Conservation (phyloP, 2,888 invertebrate species). For the Mycalesis mineus region DNA sequence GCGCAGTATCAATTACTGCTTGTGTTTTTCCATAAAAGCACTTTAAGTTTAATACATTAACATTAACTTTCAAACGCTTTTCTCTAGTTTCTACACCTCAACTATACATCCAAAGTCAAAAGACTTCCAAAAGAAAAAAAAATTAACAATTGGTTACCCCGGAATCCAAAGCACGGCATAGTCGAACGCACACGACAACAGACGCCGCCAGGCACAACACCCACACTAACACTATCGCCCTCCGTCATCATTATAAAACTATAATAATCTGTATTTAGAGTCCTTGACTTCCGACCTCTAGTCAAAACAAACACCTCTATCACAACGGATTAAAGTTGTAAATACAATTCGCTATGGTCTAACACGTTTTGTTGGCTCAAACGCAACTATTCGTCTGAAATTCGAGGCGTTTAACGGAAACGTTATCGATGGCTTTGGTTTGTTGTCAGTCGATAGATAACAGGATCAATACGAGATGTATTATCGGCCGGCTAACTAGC, state of each 20-base stretch:
- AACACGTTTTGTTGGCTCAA: constrained; percentile 48
- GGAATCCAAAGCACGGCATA: constrained; percentile 73
- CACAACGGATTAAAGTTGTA: constrained; percentile 39
- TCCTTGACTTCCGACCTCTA: constrained; percentile 46
- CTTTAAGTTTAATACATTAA: too few species aligned
- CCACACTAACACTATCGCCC: constrained; percentile 60
- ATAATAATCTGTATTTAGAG: constrained; percentile 28
- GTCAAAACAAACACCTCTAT: constrained; percentile 28
- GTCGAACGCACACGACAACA: constrained; percentile 71
- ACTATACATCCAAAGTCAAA: too few species aligned
- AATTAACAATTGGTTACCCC: constrained; percentile 52
- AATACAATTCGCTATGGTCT: constrained; percentile 30
- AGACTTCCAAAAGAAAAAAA: too few species aligned
- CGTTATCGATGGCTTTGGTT: constrained; percentile 49
- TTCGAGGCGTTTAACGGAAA: constrained; percentile 43
- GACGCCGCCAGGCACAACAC: constrained; percentile 52
- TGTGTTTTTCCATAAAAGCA: too few species aligned
- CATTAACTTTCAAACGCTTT: too few species aligned
- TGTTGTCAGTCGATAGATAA: constrained; percentile 54
- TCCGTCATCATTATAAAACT: constrained; percentile 54
- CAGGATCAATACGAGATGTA: constrained; percentile 45
- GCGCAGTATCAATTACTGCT: too few species aligned
- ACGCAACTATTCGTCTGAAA: constrained; percentile 47
- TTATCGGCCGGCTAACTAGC: neutral
- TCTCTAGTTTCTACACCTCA: too few species aligned